Conservation (phyloP, 2,888 invertebrate species). For the Chesias legatella region DNA sequence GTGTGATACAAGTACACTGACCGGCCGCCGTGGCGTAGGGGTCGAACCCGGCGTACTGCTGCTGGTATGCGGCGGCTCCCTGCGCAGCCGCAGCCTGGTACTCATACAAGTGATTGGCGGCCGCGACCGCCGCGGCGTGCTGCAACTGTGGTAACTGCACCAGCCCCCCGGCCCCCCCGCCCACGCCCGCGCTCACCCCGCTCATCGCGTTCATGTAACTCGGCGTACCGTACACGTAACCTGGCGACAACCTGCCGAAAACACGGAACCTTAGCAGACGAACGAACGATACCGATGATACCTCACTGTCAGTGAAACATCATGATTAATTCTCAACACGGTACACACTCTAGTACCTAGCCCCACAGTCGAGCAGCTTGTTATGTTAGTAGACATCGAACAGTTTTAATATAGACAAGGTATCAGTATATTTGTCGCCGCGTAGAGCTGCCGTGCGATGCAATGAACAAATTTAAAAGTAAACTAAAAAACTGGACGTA, state of each 20-base stretch:
- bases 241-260: conserved; percentile 72
- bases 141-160: conserved; percentile 85
- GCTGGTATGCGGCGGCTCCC: conserved; percentile 85
- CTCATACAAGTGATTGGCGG: conserved; percentile 91
- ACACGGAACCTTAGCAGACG: conserved; percentile 29
- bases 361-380: conserved; percentile 70
- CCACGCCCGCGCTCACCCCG: conserved; percentile 68
- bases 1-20: conserved; percentile 45
- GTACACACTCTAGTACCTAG: conserved; percentile 70
- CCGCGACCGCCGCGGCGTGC: conserved; percentile 88
- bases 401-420: conserved; percentile 53
- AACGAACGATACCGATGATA: conserved; percentile 16
- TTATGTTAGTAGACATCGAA: conserved; percentile 79
- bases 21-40: conserved; percentile 87
- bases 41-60: conserved; percentile 87
- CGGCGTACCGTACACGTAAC: conserved; percentile 88
- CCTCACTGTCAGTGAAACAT: conserved; percentile 22
- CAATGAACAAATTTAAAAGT: conserved; percentile 49
- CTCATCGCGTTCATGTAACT: conserved; percentile 90
- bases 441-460: conserved; percentile 64
- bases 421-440: conserved; percentile 48
- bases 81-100: conserved; percentile 89
- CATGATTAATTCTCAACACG: conserved; percentile 33
- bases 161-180: conserved; percentile 83
- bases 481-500: conserved; percentile 48